Percentiles rank a stretch among this genome's conserved stretches.
phyloP scores from a whole-genome alignment of 2,113 vertebrate species.

The Heterotilapia buettikoferi region DNA sequence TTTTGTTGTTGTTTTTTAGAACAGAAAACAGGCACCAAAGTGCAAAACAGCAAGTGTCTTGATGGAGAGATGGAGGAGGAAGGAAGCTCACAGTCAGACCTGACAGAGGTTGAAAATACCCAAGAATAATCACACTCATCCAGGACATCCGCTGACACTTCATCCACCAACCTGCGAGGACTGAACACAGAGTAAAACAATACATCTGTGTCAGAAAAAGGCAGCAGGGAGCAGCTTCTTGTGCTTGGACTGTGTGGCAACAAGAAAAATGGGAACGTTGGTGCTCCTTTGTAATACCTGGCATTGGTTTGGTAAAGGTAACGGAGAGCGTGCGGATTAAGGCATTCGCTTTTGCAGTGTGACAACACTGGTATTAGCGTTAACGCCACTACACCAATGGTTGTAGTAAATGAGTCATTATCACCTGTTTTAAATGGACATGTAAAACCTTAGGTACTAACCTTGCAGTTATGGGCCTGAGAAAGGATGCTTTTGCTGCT shows the following conservation, averaged over 20 bases:
- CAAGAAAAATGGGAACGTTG: constrained; percentile 8
- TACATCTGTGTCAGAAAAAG: constrained; percentile 44
- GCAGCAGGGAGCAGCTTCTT: constrained; percentile 4
- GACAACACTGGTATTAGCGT: not conserved
- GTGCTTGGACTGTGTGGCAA: not conserved
- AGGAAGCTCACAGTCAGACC: not conserved
- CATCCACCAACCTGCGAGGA: not conserved
- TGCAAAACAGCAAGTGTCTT: not conserved
- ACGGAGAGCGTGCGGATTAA: not conserved
- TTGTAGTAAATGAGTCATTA: constrained; percentile 5
- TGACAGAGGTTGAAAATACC: not conserved
- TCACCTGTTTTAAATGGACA: not conserved
- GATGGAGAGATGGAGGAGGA: not conserved
- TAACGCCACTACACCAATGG: not conserved
- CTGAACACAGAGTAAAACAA: not conserved
- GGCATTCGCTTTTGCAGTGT: not conserved
- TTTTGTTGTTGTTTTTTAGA: not conserved
- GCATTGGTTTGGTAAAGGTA: not conserved
- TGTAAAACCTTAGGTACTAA: not conserved
- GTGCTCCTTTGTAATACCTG: not conserved
- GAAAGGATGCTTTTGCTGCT: not conserved
- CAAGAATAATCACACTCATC: constrained; percentile 28
- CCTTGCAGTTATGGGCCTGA: not conserved
- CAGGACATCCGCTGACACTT: not conserved
- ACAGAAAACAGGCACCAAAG: not conserved